Evolutionary conservation across 2,113 vertebrate genomes (phyloP).

Genomic region (Chascanopsetta lugubris): DNA sequence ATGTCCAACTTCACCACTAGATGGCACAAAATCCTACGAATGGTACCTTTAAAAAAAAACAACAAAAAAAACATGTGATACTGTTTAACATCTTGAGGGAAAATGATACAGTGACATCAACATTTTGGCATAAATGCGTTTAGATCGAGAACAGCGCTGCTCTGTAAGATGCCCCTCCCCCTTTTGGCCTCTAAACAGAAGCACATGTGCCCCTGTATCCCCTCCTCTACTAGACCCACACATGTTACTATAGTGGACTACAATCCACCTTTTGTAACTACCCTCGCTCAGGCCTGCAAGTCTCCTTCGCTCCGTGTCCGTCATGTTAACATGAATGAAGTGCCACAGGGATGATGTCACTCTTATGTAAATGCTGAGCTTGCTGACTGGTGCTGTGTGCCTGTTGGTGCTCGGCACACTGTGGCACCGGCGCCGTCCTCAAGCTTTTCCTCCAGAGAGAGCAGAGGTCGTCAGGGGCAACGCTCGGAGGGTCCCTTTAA

Average conservation of each 20-base stretch:
- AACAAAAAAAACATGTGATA: not conserved
- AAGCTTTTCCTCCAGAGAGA: slow-evolving; percentile 15
- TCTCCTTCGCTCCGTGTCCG: not conserved
- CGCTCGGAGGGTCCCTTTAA: not conserved
- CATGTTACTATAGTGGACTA: too few relatives aligned
- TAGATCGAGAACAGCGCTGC: not conserved
- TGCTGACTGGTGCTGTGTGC: slow-evolving; percentile 58
- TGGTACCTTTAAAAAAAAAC: too few relatives aligned
- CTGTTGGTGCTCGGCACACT: slow-evolving; percentile 67
- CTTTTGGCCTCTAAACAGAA: not conserved
- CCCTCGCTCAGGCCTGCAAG: not conserved
- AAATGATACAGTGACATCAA: not conserved
- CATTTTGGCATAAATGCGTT: not conserved
- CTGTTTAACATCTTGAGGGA: too few relatives aligned
- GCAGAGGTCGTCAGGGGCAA: slow-evolving; percentile 17
- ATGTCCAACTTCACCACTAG: too few relatives aligned
- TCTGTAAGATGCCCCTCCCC: too few relatives aligned
- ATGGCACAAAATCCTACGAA: too few relatives aligned
- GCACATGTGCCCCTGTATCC: too few relatives aligned
- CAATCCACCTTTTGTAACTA: too few relatives aligned
- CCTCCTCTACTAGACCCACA: too few relatives aligned
- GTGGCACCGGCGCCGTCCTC: slow-evolving; percentile 57
- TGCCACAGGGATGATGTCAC: slow-evolving; percentile 75
- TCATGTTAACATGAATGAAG: slow-evolving; percentile 15
- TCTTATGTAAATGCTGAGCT: slow-evolving; percentile 77